Evolutionary conservation across 2,888 invertebrate genomes (phyloP).

Genomic region (Plebejus melissa): DNA sequence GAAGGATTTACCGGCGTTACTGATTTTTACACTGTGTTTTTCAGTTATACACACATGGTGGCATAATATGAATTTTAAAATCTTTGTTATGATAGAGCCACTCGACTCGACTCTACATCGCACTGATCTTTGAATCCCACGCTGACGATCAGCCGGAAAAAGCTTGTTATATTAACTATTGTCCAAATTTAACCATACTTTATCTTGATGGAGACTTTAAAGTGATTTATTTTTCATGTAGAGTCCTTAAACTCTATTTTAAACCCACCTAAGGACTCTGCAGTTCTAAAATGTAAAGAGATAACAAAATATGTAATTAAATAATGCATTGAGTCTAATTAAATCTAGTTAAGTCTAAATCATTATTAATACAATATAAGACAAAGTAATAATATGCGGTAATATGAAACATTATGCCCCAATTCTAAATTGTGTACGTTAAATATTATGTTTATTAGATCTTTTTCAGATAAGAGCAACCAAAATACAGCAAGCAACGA

Average conservation of each 20-base stretch:
- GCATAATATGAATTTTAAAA: background rate
- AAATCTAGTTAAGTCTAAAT: too few relatives aligned
- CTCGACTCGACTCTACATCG: background rate
- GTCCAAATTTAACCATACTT: slow-evolving; percentile 1
- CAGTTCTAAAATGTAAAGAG: background rate
- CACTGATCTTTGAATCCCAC: background rate
- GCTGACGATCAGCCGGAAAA: background rate
- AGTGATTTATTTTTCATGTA: background rate
- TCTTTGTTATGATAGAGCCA: background rate
- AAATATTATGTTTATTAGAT: background rate
- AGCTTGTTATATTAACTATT: slow-evolving; percentile 9
- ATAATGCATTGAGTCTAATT: too few relatives aligned
- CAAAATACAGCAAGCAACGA: background rate
- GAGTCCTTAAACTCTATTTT: background rate
- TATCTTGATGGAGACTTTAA: background rate
- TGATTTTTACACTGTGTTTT: too few relatives aligned
- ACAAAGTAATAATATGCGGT: too few relatives aligned
- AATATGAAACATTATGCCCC: background rate
- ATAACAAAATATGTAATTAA: too few relatives aligned
- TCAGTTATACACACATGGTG: too few relatives aligned
- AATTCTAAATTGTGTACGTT: background rate
- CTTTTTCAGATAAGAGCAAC: background rate
- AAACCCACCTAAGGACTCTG: background rate
- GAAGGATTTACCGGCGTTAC: too few relatives aligned
- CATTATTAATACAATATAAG: too few relatives aligned